phyloP scores from a whole-genome alignment of 1,140 invertebrate genomes.

The Drosophila tristis region DNA sequence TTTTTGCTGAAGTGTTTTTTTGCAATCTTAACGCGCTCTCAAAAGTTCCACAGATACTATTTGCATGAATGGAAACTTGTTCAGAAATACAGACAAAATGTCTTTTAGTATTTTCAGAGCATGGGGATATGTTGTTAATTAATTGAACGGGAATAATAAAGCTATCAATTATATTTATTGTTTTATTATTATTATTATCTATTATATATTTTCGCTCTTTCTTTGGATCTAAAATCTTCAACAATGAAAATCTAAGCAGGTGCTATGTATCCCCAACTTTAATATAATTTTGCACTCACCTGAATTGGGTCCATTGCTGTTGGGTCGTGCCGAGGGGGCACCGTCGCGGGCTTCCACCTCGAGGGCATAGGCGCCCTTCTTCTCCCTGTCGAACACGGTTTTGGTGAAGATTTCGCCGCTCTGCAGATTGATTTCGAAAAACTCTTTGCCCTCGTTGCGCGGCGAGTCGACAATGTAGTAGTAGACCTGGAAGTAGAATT shows the following conservation, averaged over 20 bases:
- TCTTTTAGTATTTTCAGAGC: too few species aligned
- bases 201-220: too few species aligned
- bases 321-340: constrained; percentile 95
- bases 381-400: constrained; percentile 96
- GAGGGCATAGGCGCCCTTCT: constrained; percentile 96
- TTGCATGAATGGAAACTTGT: constrained; percentile 12
- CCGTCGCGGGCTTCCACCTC: constrained; percentile 97
- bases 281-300: constrained; percentile 87
- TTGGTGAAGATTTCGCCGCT: constrained; percentile 97
- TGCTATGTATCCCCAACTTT: too few species aligned
- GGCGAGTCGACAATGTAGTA: constrained; percentile 96
- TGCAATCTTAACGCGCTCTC: constrained; percentile 20
- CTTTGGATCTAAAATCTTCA: too few species aligned
- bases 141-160: too few species aligned
- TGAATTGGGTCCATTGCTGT: constrained; percentile 95
- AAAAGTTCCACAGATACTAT: constrained; percentile 15
- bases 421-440: constrained; percentile 96
- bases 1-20: constrained; percentile 30
- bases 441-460: constrained; percentile 96
- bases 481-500: constrained; percentile 88
- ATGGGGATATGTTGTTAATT: too few species aligned
- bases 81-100: too few species aligned
- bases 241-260: too few species aligned
- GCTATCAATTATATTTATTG: too few species aligned
- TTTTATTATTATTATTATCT: too few species aligned